Evolutionary conservation across 2,888 invertebrate species (phyloP).

Genomic region (Cerastis leucographa): DNA sequence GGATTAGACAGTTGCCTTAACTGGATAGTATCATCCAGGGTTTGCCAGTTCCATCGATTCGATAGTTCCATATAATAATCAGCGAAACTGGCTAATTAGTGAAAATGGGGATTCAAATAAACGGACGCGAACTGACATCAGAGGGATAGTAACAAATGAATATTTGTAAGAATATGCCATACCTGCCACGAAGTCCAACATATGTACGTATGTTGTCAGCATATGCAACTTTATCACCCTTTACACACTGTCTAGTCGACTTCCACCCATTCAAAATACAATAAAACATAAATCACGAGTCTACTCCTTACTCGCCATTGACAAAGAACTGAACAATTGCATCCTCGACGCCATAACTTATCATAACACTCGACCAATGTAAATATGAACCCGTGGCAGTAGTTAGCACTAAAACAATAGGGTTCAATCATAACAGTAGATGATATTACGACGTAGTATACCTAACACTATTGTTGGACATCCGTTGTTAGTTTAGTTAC

Average conservation of each 20-base stretch:
- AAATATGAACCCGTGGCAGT: slow-evolving; percentile 29
- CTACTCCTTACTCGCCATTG: slow-evolving; percentile 7
- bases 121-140: background rate
- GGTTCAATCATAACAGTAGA: slow-evolving; percentile 46
- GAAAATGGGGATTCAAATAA: background rate
- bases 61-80: background rate
- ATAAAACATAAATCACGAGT: slow-evolving; percentile 36
- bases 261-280: slow-evolving; percentile 31
- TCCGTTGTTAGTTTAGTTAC: slow-evolving; percentile 10
- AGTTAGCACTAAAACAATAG: slow-evolving; percentile 46
- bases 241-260: slow-evolving; percentile 18
- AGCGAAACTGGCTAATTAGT: background rate
- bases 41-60: background rate
- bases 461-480: slow-evolving; percentile 45
- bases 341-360: slow-evolving; percentile 17
- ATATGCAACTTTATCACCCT: background rate
- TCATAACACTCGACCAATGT: slow-evolving; percentile 44
- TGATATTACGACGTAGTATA: slow-evolving; percentile 31
- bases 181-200: background rate
- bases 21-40: slow-evolving; percentile 3
- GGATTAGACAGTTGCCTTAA: background rate
- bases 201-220: background rate
- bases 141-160: background rate
- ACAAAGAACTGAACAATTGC: slow-evolving; percentile 43
- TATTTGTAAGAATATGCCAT: background rate